Base-by-base conservation (phyloP, 2,113 vertebrate genomes). In the Pandion haliaetus region DNA sequence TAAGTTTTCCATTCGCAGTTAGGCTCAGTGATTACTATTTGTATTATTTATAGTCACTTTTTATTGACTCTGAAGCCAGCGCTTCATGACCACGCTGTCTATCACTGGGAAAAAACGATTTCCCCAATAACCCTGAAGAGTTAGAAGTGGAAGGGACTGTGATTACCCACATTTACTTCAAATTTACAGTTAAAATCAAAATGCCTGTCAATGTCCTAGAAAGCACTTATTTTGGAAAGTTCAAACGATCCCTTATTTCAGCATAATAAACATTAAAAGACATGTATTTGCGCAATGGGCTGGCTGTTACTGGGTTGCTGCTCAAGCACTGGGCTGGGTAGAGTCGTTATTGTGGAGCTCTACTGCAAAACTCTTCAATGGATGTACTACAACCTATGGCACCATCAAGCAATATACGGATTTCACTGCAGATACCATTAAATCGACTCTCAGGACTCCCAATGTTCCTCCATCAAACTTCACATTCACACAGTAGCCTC, bases 11-110 rank as follows among this genome's bases (percentile, higher is more conserved):
- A 71, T 45, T 47, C 66, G 21, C 47, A 25, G 38, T 42, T 65
- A 25, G 61, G n/a, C 47, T n/a, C 47, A 6, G 28, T 4, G 54
- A 45, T 36, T 31, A 15, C 57, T 45, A 52, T n/a, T 66, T 34
- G 26, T 32, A 17, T 44, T 63, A 55, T 78, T 34, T 57, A 14
- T 21, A 74, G 36, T 23, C 82, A 36, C 28, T 58, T 77, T 66
- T 80, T 73, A 92, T 25, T 83, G 90, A 28, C 88, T 73, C 66
- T 59, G 85, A 94, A 93, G 92, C 78, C 85, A 52, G 62, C 3
- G 28, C 93, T 80, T 85, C 85, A 38, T 45, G 62, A 45, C 42
- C 78, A 58, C 1, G 0, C 71, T 74, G 88, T 29, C 93, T 54
- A 6, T 77, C 85, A 34, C 57, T 17, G 40, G 26, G 87, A 58